phyloP scores from a whole-genome alignment of 1,140 invertebrate genomes.

The Tribolium madens region DNA sequence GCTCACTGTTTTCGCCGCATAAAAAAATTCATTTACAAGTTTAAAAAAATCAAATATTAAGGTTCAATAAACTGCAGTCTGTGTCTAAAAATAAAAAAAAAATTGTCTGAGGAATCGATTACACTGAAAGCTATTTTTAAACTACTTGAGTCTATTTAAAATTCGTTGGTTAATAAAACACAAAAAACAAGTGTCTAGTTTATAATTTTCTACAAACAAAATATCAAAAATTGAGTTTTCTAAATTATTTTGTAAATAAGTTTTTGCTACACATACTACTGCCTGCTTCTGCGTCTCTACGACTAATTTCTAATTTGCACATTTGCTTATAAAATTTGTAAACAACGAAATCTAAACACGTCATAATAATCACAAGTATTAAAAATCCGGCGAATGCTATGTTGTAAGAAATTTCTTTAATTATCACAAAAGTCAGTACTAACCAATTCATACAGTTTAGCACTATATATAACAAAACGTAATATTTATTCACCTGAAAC shows the following conservation, averaged over 20 bases:
- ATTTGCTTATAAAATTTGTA: background rate
- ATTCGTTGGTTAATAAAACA: too few relatives aligned
- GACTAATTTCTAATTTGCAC: background rate
- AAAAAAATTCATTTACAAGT: too few relatives aligned
- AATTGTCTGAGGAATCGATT: too few relatives aligned
- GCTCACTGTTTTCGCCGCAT: too few relatives aligned
- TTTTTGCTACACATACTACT: background rate
- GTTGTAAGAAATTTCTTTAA: background rate
- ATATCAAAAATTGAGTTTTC: background rate
- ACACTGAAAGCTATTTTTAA: too few relatives aligned
- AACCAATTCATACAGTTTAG: slow-evolving; percentile 3
- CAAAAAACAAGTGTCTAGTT: too few relatives aligned
- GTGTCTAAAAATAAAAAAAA: too few relatives aligned
- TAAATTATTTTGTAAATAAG: background rate
- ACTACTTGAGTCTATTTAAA: too few relatives aligned
- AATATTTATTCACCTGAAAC: background rate
- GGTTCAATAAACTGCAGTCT: too few relatives aligned
- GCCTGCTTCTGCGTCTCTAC: background rate
- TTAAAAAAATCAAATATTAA: too few relatives aligned
- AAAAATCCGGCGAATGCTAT: background rate
- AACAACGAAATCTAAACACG: background rate
- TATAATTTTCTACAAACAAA: too few relatives aligned
- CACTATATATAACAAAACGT: background rate
- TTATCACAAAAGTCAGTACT: background rate
- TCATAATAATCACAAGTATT: background rate